Base-by-base conservation (phyloP, 1,140 invertebrate species). In the Phenacoccus solenopsis region DNA sequence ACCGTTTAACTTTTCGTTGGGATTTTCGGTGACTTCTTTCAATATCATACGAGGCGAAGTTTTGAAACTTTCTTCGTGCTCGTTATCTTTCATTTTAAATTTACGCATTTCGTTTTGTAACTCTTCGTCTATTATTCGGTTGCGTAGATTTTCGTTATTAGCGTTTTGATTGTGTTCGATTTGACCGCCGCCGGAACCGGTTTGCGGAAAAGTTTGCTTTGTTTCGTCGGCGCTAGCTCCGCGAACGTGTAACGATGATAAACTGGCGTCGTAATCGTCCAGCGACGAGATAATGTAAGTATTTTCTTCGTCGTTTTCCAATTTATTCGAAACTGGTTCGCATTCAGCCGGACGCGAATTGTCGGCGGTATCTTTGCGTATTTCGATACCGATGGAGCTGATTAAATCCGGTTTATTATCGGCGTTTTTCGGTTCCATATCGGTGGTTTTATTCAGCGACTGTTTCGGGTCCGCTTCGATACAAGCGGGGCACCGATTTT, bases 1-100 rank as follows among this genome's bases (percentile, higher is more conserved):
- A 78, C 89, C 89, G 73, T 89, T 87, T 64, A 64, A 24, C 25
- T 64, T 64, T 24, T 64, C 59, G 59, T 5, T 2, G 25, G 59
- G 21, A 64, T 25, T 64, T 64, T 64, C 59, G 59, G 59, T 64
- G 10, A 64, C 59, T 27, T 64, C 59, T 49, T 24, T 49, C 25
- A 68, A n/a, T 16, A 56, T 69, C 61, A 38, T 49, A 21, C 68
- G 28, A 56, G 64, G 28, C 4, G 70, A 72, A 28, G 49, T 5
- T 69, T 71, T 27, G 57, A 59, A 27, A 59, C 30, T 28, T n/a
- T 22, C 24, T 67, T 28, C 67, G 64, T 28, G 5, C 28, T 69
- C 27, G 27, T 71, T 69, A n/a, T 64, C 68, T n/a, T 69, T 69
- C 4, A 67, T 64, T 56, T 67, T 71, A 57, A 38, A 64, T 25